Percentiles rank a stretch among this genome's conserved stretches.
Evolutionary conservation across 1,140 invertebrate genomes (phyloP).

Genomic region (Neodiprion lecontei): DNA sequence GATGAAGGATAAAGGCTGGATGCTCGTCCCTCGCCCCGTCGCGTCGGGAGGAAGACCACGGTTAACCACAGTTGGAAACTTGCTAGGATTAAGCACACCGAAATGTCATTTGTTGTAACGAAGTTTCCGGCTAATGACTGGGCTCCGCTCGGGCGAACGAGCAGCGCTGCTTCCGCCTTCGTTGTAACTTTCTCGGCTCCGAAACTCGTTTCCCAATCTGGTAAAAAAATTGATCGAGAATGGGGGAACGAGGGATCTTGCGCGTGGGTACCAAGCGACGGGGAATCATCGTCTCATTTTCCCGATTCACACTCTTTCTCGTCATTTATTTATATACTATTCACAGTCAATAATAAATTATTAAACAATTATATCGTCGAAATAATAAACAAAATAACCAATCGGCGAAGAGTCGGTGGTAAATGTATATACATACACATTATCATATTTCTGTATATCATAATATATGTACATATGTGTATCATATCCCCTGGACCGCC

Average conservation of each 20-base stretch:
- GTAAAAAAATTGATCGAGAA: background rate
- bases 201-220: background rate
- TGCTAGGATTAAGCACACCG: background rate
- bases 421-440: no score
- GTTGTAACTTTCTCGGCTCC: background rate
- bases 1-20: conserved; percentile 4
- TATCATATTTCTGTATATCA: no score
- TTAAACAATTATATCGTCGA: conserved; percentile 48
- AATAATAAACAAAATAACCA: conserved; percentile 25
- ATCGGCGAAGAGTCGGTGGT: background rate
- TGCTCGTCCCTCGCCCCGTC: background rate
- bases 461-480: no score
- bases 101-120: background rate
- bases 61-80: conserved; percentile 5
- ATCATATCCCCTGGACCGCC: no score
- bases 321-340: conserved; percentile 46
- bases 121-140: conserved; percentile 1
- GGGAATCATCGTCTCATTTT: background rate
- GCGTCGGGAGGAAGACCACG: background rate
- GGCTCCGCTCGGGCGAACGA: background rate
- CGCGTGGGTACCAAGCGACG: no score
- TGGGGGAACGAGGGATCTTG: no score
- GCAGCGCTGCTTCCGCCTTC: background rate
- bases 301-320: conserved; percentile 19
- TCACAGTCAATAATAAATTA: conserved; percentile 62